Percentiles rank a stretch among this genome's conserved stretches.
phyloP scores from a whole-genome alignment of 2,888 invertebrate genomes.

The Caenorhabditis angaria region DNA sequence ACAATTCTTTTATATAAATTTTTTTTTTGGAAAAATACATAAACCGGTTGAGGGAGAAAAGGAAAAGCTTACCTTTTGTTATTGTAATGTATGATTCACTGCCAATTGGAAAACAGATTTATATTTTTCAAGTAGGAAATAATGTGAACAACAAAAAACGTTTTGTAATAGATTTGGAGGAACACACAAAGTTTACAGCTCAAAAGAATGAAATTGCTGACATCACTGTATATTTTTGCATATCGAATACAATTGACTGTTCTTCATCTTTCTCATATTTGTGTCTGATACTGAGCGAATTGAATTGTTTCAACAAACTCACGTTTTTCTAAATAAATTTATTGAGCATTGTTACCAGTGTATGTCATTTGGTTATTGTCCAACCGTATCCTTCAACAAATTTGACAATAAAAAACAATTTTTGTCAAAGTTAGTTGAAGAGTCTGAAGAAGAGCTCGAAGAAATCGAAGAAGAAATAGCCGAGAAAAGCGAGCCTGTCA shows the following conservation, averaged over 20 bases:
- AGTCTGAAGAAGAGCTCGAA: background rate
- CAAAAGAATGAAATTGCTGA: slow-evolving; percentile 2
- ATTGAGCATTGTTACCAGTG: background rate
- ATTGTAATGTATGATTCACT: background rate
- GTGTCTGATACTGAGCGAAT: background rate
- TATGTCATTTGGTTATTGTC: slow-evolving; percentile 1
- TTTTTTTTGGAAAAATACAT: background rate
- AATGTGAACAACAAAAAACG: too few relatives aligned
- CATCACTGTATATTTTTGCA: slow-evolving; percentile 2
- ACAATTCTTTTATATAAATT: too few relatives aligned
- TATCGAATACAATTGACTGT: background rate
- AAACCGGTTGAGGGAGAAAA: background rate
- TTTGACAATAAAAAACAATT: background rate
- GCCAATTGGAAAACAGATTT: background rate
- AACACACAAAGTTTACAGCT: background rate
- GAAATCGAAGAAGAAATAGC: background rate
- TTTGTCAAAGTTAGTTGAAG: background rate
- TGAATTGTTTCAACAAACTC: background rate
- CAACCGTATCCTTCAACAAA: background rate
- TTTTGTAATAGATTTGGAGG: too few relatives aligned
- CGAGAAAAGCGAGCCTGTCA: too few relatives aligned
- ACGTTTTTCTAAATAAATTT: background rate
- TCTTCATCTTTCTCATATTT: background rate
- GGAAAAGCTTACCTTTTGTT: slow-evolving; percentile 1
- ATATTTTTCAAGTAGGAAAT: too few relatives aligned